Evolutionary conservation across 2,797 vertebrate species (phyloP).

Genomic region (Nannoperca obscura): DNA sequence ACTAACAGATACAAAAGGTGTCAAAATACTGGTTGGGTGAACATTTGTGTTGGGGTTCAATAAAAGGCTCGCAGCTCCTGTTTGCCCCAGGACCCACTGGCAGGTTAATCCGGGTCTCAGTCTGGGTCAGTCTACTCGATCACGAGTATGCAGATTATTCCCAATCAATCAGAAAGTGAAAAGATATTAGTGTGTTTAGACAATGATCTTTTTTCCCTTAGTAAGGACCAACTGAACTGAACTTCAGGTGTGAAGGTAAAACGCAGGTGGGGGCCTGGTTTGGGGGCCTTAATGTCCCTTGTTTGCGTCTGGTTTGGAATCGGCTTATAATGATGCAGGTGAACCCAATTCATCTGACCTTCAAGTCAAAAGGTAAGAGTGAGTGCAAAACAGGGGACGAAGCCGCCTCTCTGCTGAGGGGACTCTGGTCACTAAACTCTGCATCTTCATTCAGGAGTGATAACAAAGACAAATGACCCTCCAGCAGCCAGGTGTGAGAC

Average conservation of each 20-base stretch:
- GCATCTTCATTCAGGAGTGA: constrained; percentile 37
- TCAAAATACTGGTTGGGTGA: not conserved
- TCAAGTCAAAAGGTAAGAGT: too few relatives aligned
- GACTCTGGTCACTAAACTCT: constrained; percentile 4
- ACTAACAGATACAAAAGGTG: not conserved
- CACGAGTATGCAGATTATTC: not conserved
- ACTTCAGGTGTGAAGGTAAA: not conserved
- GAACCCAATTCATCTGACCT: not conserved
- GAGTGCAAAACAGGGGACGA: not conserved
- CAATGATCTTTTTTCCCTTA: not conserved
- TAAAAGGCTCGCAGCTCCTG: not conserved
- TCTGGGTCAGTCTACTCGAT: not conserved
- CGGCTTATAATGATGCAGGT: too few relatives aligned
- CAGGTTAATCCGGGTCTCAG: not conserved
- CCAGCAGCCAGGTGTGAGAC: constrained; percentile 24
- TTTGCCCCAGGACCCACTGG: too few relatives aligned
- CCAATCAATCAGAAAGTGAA: not conserved
- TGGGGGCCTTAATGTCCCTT: too few relatives aligned
- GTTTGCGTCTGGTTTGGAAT: not conserved
- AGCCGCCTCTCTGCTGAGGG: not conserved
- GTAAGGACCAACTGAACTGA: not conserved
- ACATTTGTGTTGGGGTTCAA: too few relatives aligned
- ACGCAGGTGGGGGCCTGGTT: not conserved
- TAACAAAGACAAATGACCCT: constrained; percentile 28
- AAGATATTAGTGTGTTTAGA: not conserved